A percentile compares a stretch with the other conserved stretches of the same genome.
Evolutionary conservation across 2,113 vertebrate species (phyloP).

Genomic region (Podiceps cristatus): DNA sequence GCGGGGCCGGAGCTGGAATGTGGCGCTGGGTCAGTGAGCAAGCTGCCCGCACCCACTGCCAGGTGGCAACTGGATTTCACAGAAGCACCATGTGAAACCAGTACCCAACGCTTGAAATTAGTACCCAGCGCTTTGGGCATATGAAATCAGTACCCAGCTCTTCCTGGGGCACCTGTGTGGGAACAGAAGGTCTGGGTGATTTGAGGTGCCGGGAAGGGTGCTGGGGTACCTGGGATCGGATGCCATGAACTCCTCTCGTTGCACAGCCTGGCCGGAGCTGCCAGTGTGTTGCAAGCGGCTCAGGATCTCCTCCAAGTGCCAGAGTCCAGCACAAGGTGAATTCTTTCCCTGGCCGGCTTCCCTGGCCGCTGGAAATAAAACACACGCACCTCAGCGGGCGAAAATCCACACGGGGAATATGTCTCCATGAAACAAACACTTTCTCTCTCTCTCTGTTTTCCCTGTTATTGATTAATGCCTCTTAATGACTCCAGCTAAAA

Average conservation of each 20-base stretch:
- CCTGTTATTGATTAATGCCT: conserved; percentile 30
- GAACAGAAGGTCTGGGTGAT: background rate
- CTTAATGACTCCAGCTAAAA: conserved; percentile 42
- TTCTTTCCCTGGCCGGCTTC: conserved; percentile 14
- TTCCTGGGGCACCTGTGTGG: background rate
- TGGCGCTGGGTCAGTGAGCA: background rate
- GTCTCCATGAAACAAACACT: background rate
- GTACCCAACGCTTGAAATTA: too few species aligned
- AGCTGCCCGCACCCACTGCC: background rate
- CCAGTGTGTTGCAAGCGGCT: background rate
- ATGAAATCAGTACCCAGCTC: background rate
- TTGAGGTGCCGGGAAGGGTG: background rate
- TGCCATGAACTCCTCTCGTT: background rate
- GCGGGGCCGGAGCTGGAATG: background rate
- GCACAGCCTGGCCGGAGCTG: background rate
- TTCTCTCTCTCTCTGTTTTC: background rate
- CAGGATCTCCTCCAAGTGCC: conserved; percentile 17
- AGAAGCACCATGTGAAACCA: rapidly evolving
- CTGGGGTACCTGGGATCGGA: background rate
- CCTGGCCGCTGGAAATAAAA: background rate
- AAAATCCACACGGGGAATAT: background rate
- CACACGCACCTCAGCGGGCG: rapidly evolving
- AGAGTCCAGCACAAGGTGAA: background rate
- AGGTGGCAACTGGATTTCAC: background rate
- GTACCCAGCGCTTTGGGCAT: too few species aligned